Base-by-base conservation (phyloP, 2,888 invertebrate genomes). In the Homarus gammarus region DNA sequence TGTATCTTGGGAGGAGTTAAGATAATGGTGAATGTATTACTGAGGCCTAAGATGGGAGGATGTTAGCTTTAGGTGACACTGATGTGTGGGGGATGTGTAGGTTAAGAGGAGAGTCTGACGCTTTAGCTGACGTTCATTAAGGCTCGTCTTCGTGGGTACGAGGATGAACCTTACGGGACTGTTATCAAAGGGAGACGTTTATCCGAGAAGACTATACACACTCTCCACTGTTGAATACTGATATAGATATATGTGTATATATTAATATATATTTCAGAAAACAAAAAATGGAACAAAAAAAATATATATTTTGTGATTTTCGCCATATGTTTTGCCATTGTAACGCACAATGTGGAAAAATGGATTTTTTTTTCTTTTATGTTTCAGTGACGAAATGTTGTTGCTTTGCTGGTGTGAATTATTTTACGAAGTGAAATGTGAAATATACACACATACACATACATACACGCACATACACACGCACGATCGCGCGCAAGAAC, bases 311-410 rank as follows among this genome's bases (percentile, higher is more conserved):
- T 84, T 84, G 73, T 84, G 84, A 49, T 27, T 84, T 56, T 84
- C 38, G 72, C 72, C 38, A 84, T 84, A 84, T 72, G 18, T 22
- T 22, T 38, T 18, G 72, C 56, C 56, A 84, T 44, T 49, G 56
- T 51, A 84, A 84, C 84, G 84, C 84, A 84, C 72, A 84, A 84
- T 56, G 70, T 84, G 49, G 56, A 84, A 22, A 38, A 33, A 75
- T 56, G 51, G 56, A 56, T 56, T 40, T 78, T 77, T 8, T 56
- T 56, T 61, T 61, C 2, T 61, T 61, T 61, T 61, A 5, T 61
- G 2, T 18, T 15, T 18, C 15, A 8, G n/a, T 22, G 77, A 15
- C 31, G 38, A 38, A 27, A 72, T 18, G 22, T 0, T 31, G 2
- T 78, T 78, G 51, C 51, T 31, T 78, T 78, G 51, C 33, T 31